Evolutionary conservation across 23 tunicate species (phyloP).

Genomic region (Diplosoma virens): DNA sequence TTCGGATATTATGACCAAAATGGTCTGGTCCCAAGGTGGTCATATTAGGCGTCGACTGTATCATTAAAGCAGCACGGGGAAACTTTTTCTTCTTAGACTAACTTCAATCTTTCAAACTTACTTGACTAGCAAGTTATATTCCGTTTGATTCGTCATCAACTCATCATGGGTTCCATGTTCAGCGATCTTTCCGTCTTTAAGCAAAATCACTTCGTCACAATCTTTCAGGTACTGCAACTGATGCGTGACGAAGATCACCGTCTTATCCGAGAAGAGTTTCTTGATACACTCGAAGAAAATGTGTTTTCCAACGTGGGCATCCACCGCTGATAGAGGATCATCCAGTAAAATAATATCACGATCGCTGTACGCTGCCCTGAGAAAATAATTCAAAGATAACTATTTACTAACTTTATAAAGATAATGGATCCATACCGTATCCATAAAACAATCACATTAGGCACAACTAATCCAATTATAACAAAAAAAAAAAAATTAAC

Average conservation of each 20-base stretch:
- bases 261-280: constrained; percentile 53
- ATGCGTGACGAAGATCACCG: constrained; percentile 90
- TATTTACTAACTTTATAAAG: too few relatives aligned
- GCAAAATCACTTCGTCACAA: constrained; percentile 83
- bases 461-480: too few relatives aligned
- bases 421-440: too few relatives aligned
- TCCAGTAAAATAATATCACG: constrained; percentile 82
- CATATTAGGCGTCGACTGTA: too few relatives aligned
- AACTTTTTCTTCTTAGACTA: too few relatives aligned
- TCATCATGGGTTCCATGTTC: constrained; percentile 87
- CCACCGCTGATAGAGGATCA: constrained; percentile 97
- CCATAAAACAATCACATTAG: too few relatives aligned
- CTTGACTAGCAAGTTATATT: constrained; percentile 60
- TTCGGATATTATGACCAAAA: too few relatives aligned
- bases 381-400: too few relatives aligned
- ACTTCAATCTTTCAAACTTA: constrained; percentile 10
- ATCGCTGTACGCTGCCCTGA: constrained; percentile 93
- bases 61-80: too few relatives aligned
- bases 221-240: constrained; percentile 87
- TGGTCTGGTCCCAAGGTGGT: too few relatives aligned
- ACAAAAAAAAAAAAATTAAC: too few relatives aligned
- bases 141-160: constrained; percentile 41
- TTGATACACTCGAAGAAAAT: constrained; percentile 94
- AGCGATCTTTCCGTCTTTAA: constrained; percentile 78
- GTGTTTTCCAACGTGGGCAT: constrained; percentile 95